Conservation (phyloP, 2,113 vertebrate genomes). For the Fukomys damarensis region DNA sequence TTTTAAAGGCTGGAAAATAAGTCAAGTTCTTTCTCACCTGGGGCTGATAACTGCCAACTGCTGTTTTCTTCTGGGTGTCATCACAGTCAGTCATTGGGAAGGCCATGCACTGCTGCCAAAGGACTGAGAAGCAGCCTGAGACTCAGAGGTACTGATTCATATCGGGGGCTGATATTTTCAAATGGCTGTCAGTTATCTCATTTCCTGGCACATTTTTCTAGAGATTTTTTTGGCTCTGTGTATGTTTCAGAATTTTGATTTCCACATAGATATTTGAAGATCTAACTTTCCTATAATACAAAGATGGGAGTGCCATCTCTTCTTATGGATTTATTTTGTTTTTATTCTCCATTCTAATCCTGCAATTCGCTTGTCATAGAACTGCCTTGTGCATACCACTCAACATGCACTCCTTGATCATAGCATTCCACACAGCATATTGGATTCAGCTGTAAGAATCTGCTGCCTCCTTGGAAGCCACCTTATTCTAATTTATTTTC, state of each 20-base stretch:
- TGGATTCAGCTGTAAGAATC: background rate
- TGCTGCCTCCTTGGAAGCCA: background rate
- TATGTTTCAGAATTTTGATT: background rate
- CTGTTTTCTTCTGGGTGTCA: background rate
- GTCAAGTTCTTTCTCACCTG: conserved; percentile 38
- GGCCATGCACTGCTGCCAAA: accelerated
- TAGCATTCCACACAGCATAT: background rate
- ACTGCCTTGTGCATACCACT: background rate
- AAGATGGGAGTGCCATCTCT: background rate
- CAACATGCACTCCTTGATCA: background rate
- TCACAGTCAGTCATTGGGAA: background rate
- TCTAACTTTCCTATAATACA: background rate
- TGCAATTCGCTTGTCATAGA: background rate
- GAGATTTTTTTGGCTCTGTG: background rate
- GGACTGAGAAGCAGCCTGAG: conserved; percentile 15
- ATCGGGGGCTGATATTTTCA: background rate
- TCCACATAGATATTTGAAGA: background rate
- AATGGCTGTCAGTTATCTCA: conserved; percentile 23
- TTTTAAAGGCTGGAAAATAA: conserved; percentile 46
- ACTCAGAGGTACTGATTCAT: background rate
- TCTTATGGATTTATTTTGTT: background rate
- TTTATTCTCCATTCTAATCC: background rate
- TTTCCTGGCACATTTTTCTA: conserved; percentile 47
- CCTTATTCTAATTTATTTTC: background rate
- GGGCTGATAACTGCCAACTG: background rate